Conservation (phyloP, 2,888 invertebrate genomes). For the Eilema griseolum region DNA sequence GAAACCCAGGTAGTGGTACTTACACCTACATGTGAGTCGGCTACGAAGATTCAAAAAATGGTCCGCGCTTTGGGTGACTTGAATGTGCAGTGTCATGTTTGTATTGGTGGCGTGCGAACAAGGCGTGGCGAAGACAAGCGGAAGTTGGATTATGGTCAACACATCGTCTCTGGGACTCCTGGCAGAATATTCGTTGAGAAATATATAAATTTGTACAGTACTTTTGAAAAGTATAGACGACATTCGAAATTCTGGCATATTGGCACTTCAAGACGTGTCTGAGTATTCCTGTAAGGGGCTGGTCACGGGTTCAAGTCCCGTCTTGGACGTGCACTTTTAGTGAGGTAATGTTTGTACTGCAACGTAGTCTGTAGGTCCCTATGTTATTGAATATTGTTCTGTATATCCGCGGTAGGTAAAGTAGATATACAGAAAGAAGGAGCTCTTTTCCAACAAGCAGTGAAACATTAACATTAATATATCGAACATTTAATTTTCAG, state of each 20-base stretch:
- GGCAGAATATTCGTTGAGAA: constrained; percentile 96
- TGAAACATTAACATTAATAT: neutral
- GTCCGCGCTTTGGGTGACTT: constrained; percentile 98
- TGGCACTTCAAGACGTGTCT: no score
- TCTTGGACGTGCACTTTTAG: no score
- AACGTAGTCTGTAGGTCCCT: no score
- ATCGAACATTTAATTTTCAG: constrained; percentile 88
- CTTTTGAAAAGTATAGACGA: no score
- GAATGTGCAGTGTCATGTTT: constrained; percentile 99
- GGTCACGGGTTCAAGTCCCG: neutral
- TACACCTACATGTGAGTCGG: constrained; percentile 98
- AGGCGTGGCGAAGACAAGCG: constrained; percentile 99
- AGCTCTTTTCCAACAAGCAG: no score
- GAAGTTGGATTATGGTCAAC: constrained; percentile 99
- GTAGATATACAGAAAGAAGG: no score
- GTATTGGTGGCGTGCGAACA: constrained; percentile 99
- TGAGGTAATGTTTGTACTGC: no score
- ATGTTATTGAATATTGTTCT: no score
- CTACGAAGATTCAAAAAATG: constrained; percentile 99
- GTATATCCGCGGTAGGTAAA: no score
- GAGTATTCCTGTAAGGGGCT: no score
- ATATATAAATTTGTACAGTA: no score
- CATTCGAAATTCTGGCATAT: no score
- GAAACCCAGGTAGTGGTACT: constrained; percentile 97
- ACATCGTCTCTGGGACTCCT: constrained; percentile 99